Percentiles rank a stretch among this genome's conserved stretches.
These are phyloP conservation scores for Tiliacea aurago DNA, from an alignment of 2,888 invertebrate species.

Conservation along the genomic window DNA sequence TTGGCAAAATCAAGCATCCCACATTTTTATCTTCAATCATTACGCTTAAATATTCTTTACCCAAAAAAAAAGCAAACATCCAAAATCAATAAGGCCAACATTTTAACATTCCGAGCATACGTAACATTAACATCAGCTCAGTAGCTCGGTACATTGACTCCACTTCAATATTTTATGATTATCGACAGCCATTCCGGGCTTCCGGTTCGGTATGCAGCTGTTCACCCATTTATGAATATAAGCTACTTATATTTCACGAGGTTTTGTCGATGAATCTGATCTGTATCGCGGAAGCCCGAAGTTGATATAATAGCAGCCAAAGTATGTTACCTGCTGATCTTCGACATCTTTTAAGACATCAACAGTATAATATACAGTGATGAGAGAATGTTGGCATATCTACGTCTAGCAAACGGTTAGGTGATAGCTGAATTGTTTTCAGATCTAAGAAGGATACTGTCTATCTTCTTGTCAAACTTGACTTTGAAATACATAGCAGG, in stretches of 20 bases:
- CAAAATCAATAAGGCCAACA: slow-evolving; percentile 48
- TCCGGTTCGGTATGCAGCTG: slow-evolving; percentile 61
- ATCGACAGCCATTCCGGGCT: slow-evolving; percentile 59
- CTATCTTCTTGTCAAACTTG: slow-evolving; percentile 27
- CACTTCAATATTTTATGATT: slow-evolving; percentile 68
- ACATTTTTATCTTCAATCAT: slow-evolving; percentile 2
- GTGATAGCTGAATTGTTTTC: slow-evolving; percentile 16
- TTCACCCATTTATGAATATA: slow-evolving; percentile 49
- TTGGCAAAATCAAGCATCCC: not conserved
- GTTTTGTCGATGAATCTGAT: slow-evolving; percentile 26
- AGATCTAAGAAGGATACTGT: not conserved
- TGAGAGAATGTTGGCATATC: slow-evolving; percentile 7
- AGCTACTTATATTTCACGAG: slow-evolving; percentile 35
- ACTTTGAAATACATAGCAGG: slow-evolving; percentile 16
- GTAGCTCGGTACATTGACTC: slow-evolving; percentile 63
- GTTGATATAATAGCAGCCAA: slow-evolving; percentile 6
- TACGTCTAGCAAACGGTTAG: not conserved
- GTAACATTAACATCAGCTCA: slow-evolving; percentile 41
- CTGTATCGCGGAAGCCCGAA: not conserved
- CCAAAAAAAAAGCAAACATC: slow-evolving; percentile 26
- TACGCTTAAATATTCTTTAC: slow-evolving; percentile 4
- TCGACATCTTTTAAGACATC: not conserved
- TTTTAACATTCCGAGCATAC: slow-evolving; percentile 28
- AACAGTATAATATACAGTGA: not conserved
- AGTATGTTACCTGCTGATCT: slow-evolving; percentile 6